Base-by-base conservation (phyloP, 2,113 vertebrate genomes). In the Oncorhynchus masou region DNA sequence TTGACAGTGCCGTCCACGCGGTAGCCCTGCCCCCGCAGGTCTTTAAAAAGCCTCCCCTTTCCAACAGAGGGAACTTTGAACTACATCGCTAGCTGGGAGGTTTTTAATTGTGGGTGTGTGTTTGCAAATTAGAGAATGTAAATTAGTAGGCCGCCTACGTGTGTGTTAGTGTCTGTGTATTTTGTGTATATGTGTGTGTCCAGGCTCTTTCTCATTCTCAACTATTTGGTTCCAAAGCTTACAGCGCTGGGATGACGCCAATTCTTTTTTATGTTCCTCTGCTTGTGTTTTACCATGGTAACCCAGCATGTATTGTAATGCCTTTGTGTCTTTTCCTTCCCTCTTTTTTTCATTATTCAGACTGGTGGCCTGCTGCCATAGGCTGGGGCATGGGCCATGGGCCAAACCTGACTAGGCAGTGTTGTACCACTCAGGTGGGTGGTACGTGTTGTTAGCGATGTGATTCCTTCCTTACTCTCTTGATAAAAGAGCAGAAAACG, bases 261-360 rank as follows among this genome's bases (percentile, higher is more conserved):
- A 71, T 51, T 27, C 60, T 29, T 19, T 20, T 57, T 72, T 5
- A 64, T 82, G 76, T 84, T 88, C 68, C 84, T 81, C 81, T 81
- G 86, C 84, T 78, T 86, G 74, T 68, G 27, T 80, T 90, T 91
- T 80, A 74, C 91, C 89, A 92, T 91, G 91, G 90, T 90, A 91
- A 91, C 89, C 88, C 87, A 88, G 88, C 91, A 80, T 90, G 87
- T 81, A 86, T 92, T 89, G 84, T 82, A 81, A 86, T 86, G 85
- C 84, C 87, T 92, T 90, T 92, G 89, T 90, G 84, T 74, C 84
- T 71, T 81, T 87, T 86, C 71, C 81, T 81, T 60, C 57, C 19
- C 77, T 79, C 76, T 86, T 79, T 31, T 73, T 24, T 59, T 78
- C 27, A 13, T 79, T 78, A 67, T 66, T 70, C 68, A 27, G 25